These are phyloP conservation scores for Thyatira batis DNA, from an alignment of 2,888 invertebrate species.

Conservation along the genomic window DNA sequence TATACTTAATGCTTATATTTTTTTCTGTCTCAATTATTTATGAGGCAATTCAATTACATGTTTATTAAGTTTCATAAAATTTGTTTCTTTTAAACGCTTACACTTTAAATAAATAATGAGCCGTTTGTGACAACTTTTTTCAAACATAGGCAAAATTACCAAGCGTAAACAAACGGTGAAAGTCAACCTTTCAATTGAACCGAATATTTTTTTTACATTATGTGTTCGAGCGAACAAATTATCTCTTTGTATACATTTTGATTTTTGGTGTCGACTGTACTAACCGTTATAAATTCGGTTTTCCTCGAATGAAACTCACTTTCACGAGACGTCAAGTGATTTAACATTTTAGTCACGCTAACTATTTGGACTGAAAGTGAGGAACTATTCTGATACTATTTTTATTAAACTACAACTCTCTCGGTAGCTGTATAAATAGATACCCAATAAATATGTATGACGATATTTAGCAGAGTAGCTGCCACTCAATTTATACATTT, in stretches of 20 bases:
- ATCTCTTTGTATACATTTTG: not conserved
- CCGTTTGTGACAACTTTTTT: no score
- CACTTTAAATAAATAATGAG: no score
- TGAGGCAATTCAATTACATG: no score
- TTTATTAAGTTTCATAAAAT: no score
- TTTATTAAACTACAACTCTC: not conserved
- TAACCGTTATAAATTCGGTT: conserved; percentile 12
- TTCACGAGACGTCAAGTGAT: conserved; percentile 38
- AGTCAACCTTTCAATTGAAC: not conserved
- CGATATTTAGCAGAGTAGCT: not conserved
- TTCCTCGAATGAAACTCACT: conserved; percentile 44
- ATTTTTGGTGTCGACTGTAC: conserved; percentile 1
- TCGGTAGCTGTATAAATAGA: not conserved
- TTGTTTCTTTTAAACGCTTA: no score
- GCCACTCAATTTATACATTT: no score
- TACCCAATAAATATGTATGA: not conserved
- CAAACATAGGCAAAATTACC: not conserved
- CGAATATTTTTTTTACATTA: not conserved
- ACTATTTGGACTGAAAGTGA: conserved; percentile 11
- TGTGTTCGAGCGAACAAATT: not conserved
- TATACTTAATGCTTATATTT: no score
- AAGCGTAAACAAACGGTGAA: not conserved
- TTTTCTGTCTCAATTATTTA: no score
- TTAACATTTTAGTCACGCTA: conserved; percentile 49
- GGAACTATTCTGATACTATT: conserved; percentile 1